Conservation (phyloP, 2,113 vertebrate species). For the Salvator merianae region DNA sequence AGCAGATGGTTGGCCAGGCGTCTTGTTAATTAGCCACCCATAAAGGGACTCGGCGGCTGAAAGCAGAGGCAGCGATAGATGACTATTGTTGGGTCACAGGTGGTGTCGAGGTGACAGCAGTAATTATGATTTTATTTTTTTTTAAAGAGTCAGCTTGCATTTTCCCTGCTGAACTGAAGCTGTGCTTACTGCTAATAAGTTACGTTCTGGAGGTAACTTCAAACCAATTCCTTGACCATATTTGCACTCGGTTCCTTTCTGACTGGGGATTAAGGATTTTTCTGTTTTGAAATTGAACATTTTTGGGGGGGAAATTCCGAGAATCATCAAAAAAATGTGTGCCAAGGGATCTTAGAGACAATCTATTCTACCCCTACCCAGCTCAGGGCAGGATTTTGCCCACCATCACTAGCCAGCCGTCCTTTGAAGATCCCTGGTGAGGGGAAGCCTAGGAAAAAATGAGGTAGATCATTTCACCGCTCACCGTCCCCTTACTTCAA, state of each 20-base stretch:
- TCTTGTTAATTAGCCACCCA: conserved; percentile 21
- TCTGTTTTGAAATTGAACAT: too few relatives aligned
- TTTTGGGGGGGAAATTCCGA: neutral
- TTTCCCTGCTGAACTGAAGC: neutral
- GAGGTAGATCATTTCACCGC: too few relatives aligned
- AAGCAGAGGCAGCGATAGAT: neutral
- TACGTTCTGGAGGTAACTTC: neutral
- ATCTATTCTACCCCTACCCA: too few relatives aligned
- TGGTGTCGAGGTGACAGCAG: accelerated
- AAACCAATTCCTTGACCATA: neutral
- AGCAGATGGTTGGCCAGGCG: conserved; percentile 46
- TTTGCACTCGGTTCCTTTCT: neutral
- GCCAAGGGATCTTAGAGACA: too few relatives aligned
- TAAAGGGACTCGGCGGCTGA: neutral
- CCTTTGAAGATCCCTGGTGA: too few relatives aligned
- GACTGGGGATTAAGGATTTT: too few relatives aligned
- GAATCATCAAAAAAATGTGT: too few relatives aligned
- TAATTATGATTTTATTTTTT: neutral
- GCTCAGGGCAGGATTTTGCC: too few relatives aligned
- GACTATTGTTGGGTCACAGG: neutral
- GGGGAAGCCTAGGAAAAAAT: too few relatives aligned
- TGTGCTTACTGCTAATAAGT: conserved; percentile 12
- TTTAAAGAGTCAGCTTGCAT: neutral
- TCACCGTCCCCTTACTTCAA: too few relatives aligned
- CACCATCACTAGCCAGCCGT: too few relatives aligned